Evolutionary conservation across 2,113 vertebrate genomes (phyloP).

Genomic region (Pseudopipra pipra): DNA sequence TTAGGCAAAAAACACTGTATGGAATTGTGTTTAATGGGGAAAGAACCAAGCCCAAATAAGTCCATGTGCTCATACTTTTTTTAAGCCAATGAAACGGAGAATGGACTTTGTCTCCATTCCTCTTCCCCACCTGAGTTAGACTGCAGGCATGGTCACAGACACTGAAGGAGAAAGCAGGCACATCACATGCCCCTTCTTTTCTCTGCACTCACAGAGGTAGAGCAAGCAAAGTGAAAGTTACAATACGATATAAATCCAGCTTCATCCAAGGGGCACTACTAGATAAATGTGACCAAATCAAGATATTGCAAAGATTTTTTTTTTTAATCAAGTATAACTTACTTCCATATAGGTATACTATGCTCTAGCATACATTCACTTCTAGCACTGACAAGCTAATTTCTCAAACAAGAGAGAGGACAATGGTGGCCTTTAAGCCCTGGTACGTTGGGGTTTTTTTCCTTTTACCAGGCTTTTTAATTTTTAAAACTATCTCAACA

Average conservation of each 20-base stretch:
- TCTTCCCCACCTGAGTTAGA: background rate
- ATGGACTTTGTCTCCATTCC: background rate
- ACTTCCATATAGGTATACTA: background rate
- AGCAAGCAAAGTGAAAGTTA: background rate
- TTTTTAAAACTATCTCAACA: background rate
- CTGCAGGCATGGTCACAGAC: accelerated
- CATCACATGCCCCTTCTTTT: accelerated
- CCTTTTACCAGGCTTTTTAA: background rate
- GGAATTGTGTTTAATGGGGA: background rate
- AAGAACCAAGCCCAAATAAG: background rate
- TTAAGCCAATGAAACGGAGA: accelerated
- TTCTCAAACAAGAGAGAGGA: background rate
- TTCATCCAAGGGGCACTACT: background rate
- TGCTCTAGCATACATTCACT: background rate
- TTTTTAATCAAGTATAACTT: background rate
- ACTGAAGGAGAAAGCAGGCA: background rate
- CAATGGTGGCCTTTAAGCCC: background rate
- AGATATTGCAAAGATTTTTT: background rate
- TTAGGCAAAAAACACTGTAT: background rate
- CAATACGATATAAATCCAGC: background rate
- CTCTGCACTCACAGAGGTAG: accelerated
- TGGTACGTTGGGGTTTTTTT: accelerated
- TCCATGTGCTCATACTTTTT: background rate
- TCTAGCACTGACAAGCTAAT: background rate
- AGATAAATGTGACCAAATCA: background rate